Evolutionary conservation across 2,113 vertebrate genomes (phyloP).

Genomic region (Telmatochromis bifrenatus): DNA sequence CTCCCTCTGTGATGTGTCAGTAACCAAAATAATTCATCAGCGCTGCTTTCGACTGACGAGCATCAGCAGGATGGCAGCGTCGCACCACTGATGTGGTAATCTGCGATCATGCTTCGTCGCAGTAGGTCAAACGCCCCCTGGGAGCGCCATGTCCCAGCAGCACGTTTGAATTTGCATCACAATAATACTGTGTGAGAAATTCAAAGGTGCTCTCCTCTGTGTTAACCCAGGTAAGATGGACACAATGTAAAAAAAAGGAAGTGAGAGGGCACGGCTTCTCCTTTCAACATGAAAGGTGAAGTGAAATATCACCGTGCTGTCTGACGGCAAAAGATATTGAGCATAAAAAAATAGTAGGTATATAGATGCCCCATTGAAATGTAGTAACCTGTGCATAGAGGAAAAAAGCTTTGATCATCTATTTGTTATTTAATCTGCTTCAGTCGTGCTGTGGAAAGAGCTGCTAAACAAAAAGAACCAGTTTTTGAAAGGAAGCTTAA

Average conservation of each 20-base stretch:
- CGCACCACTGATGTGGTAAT: neutral
- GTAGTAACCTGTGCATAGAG: neutral
- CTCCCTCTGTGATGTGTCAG: neutral
- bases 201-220: neutral
- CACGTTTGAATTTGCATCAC: neutral
- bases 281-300: neutral
- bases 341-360: neutral
- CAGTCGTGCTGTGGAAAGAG: neutral
- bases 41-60: neutral
- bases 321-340: neutral
- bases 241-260: neutral
- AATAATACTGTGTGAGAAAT: neutral
- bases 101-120: neutral
- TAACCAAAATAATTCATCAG: neutral
- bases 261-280: neutral
- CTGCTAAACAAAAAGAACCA: neutral
- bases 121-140: neutral
- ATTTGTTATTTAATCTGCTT: neutral
- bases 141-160: neutral
- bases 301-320: neutral
- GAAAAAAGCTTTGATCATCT: neutral
- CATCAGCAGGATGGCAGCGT: neutral
- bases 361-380: neutral
- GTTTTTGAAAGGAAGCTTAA: neutral
- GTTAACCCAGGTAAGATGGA: neutral